phyloP scores from a whole-genome alignment of 2,113 vertebrate species.

The Chunga burmeisteri region DNA sequence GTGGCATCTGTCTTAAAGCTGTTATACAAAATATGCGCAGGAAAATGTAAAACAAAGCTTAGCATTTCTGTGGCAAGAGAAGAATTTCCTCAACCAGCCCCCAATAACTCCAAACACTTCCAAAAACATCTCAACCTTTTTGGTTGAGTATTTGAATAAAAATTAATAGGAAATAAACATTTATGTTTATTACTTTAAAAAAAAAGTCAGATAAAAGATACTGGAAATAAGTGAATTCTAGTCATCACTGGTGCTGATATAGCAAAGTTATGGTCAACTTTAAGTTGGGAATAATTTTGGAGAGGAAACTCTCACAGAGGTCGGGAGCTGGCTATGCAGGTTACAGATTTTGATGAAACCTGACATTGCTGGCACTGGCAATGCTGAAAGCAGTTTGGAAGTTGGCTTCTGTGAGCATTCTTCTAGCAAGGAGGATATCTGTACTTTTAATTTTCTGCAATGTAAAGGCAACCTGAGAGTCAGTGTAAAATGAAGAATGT shows the following conservation, averaged over 20 bases:
- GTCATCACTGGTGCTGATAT: not conserved
- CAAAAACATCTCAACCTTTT: not conserved
- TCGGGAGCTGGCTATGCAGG: constrained; percentile 5
- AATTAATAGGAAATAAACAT: not conserved
- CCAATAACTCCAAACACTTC: not conserved
- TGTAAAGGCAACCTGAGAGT: not conserved
- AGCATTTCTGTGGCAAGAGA: not conserved
- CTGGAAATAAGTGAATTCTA: not conserved
- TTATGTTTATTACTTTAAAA: not conserved
- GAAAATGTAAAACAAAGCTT: not conserved
- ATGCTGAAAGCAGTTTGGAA: not conserved
- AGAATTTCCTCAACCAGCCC: not conserved
- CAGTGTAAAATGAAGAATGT: constrained; percentile 16
- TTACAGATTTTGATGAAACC: constrained; percentile 62
- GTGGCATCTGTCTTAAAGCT: constrained; percentile 15
- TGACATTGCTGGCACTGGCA: constrained; percentile 17
- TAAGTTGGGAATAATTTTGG: constrained; percentile 37
- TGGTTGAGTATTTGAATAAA: not conserved
- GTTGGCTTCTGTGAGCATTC: not conserved
- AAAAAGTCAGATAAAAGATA: not conserved
- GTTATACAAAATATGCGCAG: not conserved
- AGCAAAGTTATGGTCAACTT: constrained; percentile 20
- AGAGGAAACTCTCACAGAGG: not conserved
- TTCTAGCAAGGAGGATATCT: constrained; percentile 10
- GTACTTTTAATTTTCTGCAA: constrained; percentile 27